Evolutionary conservation across 2,797 vertebrate species (phyloP).

Genomic region (Muscicapa comitata): DNA sequence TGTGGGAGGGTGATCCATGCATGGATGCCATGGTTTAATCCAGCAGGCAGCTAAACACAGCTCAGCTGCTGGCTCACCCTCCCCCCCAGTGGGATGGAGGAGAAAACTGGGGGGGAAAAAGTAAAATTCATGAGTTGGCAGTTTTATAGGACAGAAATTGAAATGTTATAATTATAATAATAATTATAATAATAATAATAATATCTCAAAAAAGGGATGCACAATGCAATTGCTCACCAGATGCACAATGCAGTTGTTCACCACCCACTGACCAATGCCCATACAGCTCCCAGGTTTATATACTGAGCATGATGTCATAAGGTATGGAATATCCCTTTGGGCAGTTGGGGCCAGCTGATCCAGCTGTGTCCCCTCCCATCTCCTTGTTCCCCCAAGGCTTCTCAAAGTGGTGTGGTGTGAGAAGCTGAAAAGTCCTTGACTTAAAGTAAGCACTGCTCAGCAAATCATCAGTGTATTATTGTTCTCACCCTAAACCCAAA

Average conservation of each 20-base stretch:
- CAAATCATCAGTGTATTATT: background rate
- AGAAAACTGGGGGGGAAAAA: background rate
- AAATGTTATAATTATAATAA: background rate
- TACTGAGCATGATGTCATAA: background rate
- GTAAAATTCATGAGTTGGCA: background rate
- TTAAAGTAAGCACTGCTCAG: background rate
- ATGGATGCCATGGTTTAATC: accelerated
- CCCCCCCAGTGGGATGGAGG: background rate
- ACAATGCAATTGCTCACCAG: background rate
- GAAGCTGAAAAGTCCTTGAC: background rate
- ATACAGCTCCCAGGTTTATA: background rate
- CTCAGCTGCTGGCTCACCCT: background rate
- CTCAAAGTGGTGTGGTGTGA: background rate
- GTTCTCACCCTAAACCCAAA: background rate
- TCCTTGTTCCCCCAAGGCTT: background rate
- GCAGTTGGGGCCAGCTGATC: background rate
- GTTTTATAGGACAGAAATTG: background rate
- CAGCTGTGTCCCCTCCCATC: background rate
- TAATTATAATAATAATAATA: background rate
- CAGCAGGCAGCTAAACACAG: background rate
- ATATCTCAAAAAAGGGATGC: background rate
- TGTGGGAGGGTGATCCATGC: accelerated
- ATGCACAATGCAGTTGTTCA: background rate
- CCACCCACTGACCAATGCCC: accelerated
- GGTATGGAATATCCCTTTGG: background rate